These are phyloP conservation scores for Andrena fulva DNA, from an alignment of 2,888 invertebrate genomes.

Conservation along the genomic window DNA sequence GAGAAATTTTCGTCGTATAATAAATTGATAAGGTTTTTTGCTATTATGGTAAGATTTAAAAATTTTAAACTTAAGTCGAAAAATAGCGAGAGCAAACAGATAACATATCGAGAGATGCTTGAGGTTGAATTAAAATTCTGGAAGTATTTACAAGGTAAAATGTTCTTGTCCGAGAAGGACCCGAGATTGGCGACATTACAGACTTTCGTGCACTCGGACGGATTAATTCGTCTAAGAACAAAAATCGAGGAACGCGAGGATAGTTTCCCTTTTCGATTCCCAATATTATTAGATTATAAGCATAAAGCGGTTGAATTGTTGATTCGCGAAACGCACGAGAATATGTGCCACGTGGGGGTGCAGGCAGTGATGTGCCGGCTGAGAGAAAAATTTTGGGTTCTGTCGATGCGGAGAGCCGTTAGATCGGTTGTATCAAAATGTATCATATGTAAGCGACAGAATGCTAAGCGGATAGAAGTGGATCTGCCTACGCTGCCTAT, in stretches of 20 bases:
- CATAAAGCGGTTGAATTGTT: no score
- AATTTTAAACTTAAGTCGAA: neutral
- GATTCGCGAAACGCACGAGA: neutral
- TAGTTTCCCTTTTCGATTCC: no score
- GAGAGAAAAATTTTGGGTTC: neutral
- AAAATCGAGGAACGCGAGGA: no score
- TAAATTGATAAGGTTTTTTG: neutral
- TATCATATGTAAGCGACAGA: neutral
- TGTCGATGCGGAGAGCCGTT: neutral
- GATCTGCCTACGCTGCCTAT: neutral
- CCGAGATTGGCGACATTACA: no score
- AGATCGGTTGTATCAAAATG: neutral
- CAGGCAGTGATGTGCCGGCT: neutral
- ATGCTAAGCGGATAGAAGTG: neutral
- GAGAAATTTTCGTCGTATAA: neutral
- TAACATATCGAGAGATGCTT: no score
- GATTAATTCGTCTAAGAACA: no score
- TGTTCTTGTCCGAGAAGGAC: neutral
- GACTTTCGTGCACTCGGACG: no score
- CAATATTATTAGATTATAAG: no score
- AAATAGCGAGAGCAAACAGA: no score
- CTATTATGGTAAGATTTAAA: neutral
- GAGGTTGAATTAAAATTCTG: no score
- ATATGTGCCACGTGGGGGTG: neutral
- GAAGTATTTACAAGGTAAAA: neutral